A percentile compares a stretch with the other conserved stretches of the same genome.
These are phyloP conservation scores for Cloeon dipterum DNA, from an alignment of 2,888 invertebrate species.

Conservation along the genomic window DNA sequence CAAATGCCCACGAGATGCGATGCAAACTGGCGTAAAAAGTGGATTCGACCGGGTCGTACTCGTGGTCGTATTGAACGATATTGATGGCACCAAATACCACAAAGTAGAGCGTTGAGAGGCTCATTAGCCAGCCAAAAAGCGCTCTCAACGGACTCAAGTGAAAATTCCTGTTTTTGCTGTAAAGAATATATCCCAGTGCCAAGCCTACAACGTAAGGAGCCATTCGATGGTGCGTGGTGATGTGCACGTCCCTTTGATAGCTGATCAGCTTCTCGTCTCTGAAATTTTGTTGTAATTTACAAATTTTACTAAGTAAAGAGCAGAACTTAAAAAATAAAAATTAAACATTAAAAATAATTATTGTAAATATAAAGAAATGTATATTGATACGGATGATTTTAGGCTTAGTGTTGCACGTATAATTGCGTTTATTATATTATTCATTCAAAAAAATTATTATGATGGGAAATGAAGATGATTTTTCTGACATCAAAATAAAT, in stretches of 20 bases:
- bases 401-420: too few species aligned
- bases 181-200: slow-evolving; percentile 2
- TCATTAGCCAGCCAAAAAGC: not conserved
- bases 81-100: not conserved
- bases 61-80: not conserved
- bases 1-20: not conserved
- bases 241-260: slow-evolving; percentile 1
- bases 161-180: not conserved
- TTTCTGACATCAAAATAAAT: too few species aligned
- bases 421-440: too few species aligned
- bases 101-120: not conserved
- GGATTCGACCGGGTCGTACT: not conserved
- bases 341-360: too few species aligned
- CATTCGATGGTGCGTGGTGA: slow-evolving; percentile 7
- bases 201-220: slow-evolving; percentile 9
- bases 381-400: too few species aligned
- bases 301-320: too few species aligned
- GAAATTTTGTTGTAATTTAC: not conserved
- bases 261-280: not conserved
- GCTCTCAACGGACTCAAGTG: not conserved
- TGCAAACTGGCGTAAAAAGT: not conserved
- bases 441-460: too few species aligned
- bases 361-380: too few species aligned
- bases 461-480: too few species aligned
- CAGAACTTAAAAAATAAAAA: too few species aligned